Percentiles rank a stretch among this genome's conserved stretches.
Evolutionary conservation across 2,888 invertebrate species (phyloP).

Genomic region (Eretmocerus hayati): DNA sequence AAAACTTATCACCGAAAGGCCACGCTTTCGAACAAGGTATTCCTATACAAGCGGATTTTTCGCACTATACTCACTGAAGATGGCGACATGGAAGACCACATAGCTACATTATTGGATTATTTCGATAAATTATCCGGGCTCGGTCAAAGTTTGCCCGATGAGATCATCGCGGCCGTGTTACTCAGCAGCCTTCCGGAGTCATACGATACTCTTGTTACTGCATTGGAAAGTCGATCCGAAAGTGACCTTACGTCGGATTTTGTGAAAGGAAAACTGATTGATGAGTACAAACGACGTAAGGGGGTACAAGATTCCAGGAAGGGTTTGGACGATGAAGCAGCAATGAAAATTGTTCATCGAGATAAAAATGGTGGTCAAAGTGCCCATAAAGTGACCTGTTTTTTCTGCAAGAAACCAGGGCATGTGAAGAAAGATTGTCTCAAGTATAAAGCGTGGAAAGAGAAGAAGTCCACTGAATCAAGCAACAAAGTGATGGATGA

Average conservation of each 20-base stretch:
- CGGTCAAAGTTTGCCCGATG: constrained; percentile 20
- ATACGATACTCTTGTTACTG: constrained; percentile 18
- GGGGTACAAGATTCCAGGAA: not conserved
- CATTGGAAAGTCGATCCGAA: constrained; percentile 20
- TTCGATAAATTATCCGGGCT: constrained; percentile 20
- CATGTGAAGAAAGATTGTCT: constrained; percentile 6
- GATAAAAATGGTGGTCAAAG: not conserved
- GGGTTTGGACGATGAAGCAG: constrained; percentile 2
- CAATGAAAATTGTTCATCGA: not conserved
- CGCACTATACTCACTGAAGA: constrained; percentile 10
- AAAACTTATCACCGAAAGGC: constrained; percentile 22
- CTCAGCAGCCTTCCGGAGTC: constrained; percentile 24
- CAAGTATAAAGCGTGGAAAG: constrained; percentile 8
- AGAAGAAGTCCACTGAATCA: constrained; percentile 4
- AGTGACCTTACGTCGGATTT: constrained; percentile 21
- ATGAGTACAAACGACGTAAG: constrained; percentile 21
- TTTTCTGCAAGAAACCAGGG: constrained; percentile 8
- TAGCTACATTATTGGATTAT: constrained; percentile 11
- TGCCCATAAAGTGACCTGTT: not conserved
- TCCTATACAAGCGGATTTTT: constrained; percentile 9
- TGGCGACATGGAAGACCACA: constrained; percentile 22
- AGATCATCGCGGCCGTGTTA: constrained; percentile 19
- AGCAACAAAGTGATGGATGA: constrained; percentile 1
- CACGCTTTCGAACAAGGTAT: constrained; percentile 17
- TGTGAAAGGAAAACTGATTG: constrained; percentile 25